A percentile compares a stretch with the other conserved stretches of the same genome.
These are phyloP conservation scores for Uromys caudimaculatus DNA, from an alignment of 2,797 vertebrate species.

Conservation along the genomic window DNA sequence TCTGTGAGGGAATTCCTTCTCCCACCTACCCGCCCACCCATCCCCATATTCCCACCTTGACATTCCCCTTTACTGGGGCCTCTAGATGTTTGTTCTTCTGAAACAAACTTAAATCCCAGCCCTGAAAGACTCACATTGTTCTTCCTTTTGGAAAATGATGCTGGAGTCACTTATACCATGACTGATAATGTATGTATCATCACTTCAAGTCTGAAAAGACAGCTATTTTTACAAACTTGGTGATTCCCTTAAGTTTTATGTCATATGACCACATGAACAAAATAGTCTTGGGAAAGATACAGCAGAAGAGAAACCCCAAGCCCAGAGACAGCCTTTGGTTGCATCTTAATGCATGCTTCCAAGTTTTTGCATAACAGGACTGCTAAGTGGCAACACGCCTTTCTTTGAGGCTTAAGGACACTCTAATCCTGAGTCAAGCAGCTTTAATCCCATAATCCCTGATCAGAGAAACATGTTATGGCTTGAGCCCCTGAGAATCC, in stretches of 20 bases:
- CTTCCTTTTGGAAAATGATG: not conserved
- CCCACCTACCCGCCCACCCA: no score
- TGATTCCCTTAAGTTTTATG: not conserved
- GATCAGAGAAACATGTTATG: not conserved
- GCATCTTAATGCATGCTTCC: not conserved
- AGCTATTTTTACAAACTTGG: not conserved
- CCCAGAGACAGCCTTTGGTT: not conserved
- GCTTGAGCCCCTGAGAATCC: not conserved
- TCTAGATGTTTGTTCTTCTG: not conserved
- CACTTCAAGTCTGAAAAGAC: not conserved
- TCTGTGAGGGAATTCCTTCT: no score
- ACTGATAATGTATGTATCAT: not conserved
- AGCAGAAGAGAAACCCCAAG: not conserved
- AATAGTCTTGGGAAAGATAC: not conserved
- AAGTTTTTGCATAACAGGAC: not conserved
- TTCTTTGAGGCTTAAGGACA: not conserved
- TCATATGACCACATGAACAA: not conserved
- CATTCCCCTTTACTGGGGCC: no score
- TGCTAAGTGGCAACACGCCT: not conserved
- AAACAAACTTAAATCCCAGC: slow-evolving; percentile 11
- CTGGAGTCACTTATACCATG: not conserved
- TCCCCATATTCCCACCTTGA: no score
- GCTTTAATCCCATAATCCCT: not conserved
- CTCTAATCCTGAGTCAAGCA: not conserved
- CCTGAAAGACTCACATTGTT: not conserved